Conservation (phyloP, 2,797 vertebrate genomes). For the Sparidentex hasta region DNA sequence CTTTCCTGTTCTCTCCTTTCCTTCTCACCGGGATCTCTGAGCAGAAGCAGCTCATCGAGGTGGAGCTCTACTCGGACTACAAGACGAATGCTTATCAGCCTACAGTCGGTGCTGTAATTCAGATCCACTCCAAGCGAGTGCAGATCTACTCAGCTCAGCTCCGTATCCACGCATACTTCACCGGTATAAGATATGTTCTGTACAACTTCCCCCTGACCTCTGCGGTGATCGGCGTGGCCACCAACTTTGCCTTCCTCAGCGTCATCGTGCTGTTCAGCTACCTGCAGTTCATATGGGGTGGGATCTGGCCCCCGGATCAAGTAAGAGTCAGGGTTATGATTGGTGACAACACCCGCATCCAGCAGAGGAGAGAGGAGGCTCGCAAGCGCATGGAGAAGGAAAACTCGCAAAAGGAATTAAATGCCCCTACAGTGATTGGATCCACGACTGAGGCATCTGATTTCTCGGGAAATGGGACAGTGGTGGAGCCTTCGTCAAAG, state of each 20-base stretch:
- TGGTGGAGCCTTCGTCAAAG: slow-evolving; percentile 42
- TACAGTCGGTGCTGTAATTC: slow-evolving; percentile 88
- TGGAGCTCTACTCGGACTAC: slow-evolving; percentile 90
- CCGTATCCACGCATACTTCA: slow-evolving; percentile 93
- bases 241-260: slow-evolving; percentile 93
- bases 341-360: slow-evolving; percentile 85
- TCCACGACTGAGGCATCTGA: slow-evolving; percentile 55
- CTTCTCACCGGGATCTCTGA: slow-evolving; percentile 89
- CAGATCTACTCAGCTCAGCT: slow-evolving; percentile 92
- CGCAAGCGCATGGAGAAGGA: slow-evolving; percentile 83
- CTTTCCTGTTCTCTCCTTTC: slow-evolving; percentile 88
- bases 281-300: slow-evolving; percentile 91
- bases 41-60: slow-evolving; percentile 93
- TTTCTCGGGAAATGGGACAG: slow-evolving; percentile 50
- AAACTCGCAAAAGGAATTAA: slow-evolving; percentile 74
- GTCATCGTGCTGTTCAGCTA: slow-evolving; percentile 92
- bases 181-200: slow-evolving; percentile 91
- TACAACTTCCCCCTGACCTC: slow-evolving; percentile 93
- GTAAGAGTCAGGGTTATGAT: slow-evolving; percentile 86
- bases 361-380: slow-evolving; percentile 84
- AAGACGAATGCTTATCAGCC: slow-evolving; percentile 89
- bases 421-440: slow-evolving; percentile 66
- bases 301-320: slow-evolving; percentile 88
- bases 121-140: slow-evolving; percentile 89
- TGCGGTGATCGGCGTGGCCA: slow-evolving; percentile 90